Evolutionary conservation across 2,888 invertebrate species (phyloP).

Genomic region (Drosophila mayaguana): DNA sequence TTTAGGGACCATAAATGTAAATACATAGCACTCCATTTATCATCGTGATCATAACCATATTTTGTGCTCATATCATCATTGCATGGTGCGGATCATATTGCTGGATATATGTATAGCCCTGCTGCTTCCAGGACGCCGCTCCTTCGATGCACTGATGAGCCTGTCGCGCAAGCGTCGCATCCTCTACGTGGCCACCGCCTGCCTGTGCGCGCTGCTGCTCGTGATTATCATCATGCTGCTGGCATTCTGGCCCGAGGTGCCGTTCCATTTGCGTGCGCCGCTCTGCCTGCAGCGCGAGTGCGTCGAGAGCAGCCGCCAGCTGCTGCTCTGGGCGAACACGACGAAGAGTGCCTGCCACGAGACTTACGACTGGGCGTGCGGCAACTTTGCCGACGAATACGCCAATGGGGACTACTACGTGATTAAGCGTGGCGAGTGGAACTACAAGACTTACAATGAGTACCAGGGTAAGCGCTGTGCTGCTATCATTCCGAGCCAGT

Average conservation of each 20-base stretch:
- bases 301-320: slow-evolving; percentile 83
- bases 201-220: slow-evolving; percentile 82
- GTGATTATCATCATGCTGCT: slow-evolving; percentile 82
- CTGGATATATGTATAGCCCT: slow-evolving; percentile 63
- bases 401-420: slow-evolving; percentile 82
- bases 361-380: slow-evolving; percentile 84
- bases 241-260: slow-evolving; percentile 85
- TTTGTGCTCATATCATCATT: slow-evolving; percentile 31
- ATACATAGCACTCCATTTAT: slow-evolving; percentile 14
- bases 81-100: slow-evolving; percentile 9
- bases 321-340: slow-evolving; percentile 84
- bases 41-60: slow-evolving; percentile 23
- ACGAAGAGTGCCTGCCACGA: slow-evolving; percentile 83
- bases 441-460: slow-evolving; percentile 84
- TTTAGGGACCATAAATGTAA: not conserved
- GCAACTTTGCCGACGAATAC: slow-evolving; percentile 83
- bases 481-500: too few species aligned
- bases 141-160: slow-evolving; percentile 82
- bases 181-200: slow-evolving; percentile 82
- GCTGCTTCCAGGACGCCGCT: slow-evolving; percentile 82
- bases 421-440: slow-evolving; percentile 84
- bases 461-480: slow-evolving; percentile 80
- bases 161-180: slow-evolving; percentile 83
- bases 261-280: slow-evolving; percentile 83
- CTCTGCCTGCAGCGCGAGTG: slow-evolving; percentile 84